A percentile compares a stretch with the other conserved stretches of the same genome.
phyloP scores from a whole-genome alignment of 2,888 invertebrate species.

The Heliconius ethilla region DNA sequence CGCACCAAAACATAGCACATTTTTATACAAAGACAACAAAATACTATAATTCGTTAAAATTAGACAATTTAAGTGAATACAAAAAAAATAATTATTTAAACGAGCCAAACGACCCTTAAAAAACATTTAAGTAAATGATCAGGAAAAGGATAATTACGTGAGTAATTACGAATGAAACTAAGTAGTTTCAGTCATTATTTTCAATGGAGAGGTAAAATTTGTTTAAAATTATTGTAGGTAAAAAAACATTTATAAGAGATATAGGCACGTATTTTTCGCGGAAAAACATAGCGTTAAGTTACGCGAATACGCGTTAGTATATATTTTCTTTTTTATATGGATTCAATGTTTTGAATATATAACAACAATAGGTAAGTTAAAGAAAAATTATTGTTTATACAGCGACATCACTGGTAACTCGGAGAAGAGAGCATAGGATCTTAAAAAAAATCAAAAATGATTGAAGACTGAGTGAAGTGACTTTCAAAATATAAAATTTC shows the following conservation, averaged over 20 bases:
- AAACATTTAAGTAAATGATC: conserved; percentile 19
- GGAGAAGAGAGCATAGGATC: too few relatives aligned
- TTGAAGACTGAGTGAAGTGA: neutral
- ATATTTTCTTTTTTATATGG: too few relatives aligned
- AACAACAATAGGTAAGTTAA: too few relatives aligned
- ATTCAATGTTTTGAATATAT: too few relatives aligned
- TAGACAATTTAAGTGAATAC: conserved; percentile 1
- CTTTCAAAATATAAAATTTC: conserved; percentile 3
- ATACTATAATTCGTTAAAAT: conserved; percentile 7
- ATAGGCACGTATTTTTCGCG: too few relatives aligned
- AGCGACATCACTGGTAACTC: too few relatives aligned
- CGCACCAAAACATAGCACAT: neutral
- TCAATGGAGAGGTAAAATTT: neutral
- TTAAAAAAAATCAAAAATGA: neutral
- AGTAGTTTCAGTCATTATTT: conserved; percentile 3
- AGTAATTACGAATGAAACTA: conserved; percentile 18
- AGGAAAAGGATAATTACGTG: conserved; percentile 15
- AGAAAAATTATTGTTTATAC: too few relatives aligned
- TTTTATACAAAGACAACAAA: neutral
- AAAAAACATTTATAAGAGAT: neutral
- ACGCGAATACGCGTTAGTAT: neutral
- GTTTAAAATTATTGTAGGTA: conserved; percentile 3
- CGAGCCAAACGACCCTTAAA: conserved; percentile 7
- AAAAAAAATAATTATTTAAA: conserved; percentile 12
- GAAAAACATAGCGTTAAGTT: neutral